Conservation (phyloP, 2,888 invertebrate species). For the Exephanes ischioxanthus region DNA sequence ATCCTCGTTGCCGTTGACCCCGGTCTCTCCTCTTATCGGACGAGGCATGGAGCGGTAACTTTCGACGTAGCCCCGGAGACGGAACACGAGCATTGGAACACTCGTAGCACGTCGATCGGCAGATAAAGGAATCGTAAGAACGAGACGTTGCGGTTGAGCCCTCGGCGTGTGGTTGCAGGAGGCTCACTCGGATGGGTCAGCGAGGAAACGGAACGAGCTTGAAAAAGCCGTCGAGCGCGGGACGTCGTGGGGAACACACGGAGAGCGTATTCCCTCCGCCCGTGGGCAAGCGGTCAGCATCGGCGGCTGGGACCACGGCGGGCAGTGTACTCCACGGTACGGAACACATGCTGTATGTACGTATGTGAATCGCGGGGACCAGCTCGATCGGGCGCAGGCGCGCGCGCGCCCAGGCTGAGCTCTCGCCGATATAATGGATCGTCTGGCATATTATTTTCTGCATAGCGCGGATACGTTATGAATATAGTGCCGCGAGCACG, state of each 20-base stretch:
- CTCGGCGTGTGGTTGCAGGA: not conserved
- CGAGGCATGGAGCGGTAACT: not conserved
- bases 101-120: not conserved
- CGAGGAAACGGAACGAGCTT: constrained; percentile 1
- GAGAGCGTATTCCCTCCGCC: constrained; percentile 45
- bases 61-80: not conserved
- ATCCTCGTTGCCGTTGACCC: not conserved
- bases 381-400: constrained; percentile 20
- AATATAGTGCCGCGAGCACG: constrained; percentile 78
- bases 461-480: constrained; percentile 77
- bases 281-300: constrained; percentile 46
- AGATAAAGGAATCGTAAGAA: constrained; percentile 2
- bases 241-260: constrained; percentile 34
- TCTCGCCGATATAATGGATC: constrained; percentile 74
- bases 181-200: not conserved
- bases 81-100: not conserved
- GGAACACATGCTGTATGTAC: constrained; percentile 40
- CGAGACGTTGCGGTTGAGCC: constrained; percentile 9
- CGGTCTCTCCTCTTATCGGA: not conserved
- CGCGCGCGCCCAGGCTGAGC: constrained; percentile 37
- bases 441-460: constrained; percentile 77
- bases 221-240: constrained; percentile 30
- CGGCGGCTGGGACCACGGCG: constrained; percentile 8
- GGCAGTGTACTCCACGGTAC: constrained; percentile 10
- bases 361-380: constrained; percentile 50